Base-by-base conservation (phyloP, 2,113 vertebrate genomes). In the Lagopus muta region DNA sequence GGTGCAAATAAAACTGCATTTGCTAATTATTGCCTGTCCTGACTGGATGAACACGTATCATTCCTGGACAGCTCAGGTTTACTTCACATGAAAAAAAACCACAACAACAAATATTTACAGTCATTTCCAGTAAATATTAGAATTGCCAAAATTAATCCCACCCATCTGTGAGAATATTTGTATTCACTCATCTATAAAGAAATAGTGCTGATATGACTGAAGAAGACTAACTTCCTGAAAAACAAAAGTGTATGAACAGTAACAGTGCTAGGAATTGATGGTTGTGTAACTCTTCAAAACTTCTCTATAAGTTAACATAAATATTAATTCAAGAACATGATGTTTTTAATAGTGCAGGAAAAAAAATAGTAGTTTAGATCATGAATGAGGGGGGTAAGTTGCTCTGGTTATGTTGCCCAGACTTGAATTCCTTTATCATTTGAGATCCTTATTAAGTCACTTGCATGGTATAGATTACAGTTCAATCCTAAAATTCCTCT, bases 401-500 rank as follows among this genome's bases (percentile, higher is more conserved):
- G 64, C 54, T 93, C 45, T 92, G 76, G 69, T 82, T 95, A 79
- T 94, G 86, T 67, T 85, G 73, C 89, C 88, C 94, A 96, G 93
- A 96, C 71, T 82, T 67, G 84, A 95, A 95, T 95, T 93, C 95
- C 86, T 96, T 95, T 95, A 96, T 96, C 95, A 95, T 92, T 93
- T 91, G 88, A 96, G 94, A 97, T 95, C 95, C 95, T 95, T 93
- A 96, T 96, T 97, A 96, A 97, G 88, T 93, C 92, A 90, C 93
- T 96, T 90, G 96, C 91, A 97, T 96, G 94, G 95, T 95, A 95
- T 95, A 95, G 94, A 96, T 96, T 95, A 96, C 94, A 93, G 92
- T 94, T 92, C 95, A 94, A 90, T 96, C 96, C 94, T 93, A 93
- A 95, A 96, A 96, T 97, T 95, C 93, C 94, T 97, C 88, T 81